These are phyloP conservation scores for Ischnus inquisitorius DNA, from an alignment of 2,888 invertebrate species.

Conservation along the genomic window DNA sequence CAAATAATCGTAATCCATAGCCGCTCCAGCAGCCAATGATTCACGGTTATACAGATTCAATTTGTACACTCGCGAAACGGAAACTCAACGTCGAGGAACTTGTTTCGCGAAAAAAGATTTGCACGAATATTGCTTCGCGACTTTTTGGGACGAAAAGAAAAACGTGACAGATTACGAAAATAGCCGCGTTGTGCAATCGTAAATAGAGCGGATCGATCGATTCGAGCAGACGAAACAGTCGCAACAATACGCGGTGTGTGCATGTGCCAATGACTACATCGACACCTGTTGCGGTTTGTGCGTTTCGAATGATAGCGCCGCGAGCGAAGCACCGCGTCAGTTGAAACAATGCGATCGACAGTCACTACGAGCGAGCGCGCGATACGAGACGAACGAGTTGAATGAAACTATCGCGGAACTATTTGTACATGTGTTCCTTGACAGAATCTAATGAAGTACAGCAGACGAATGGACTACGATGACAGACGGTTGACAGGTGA, in stretches of 20 bases:
- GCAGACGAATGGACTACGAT: constrained; percentile 66
- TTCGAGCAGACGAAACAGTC: constrained; percentile 40
- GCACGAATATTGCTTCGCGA: background rate
- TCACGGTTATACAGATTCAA: constrained; percentile 15
- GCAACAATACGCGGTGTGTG: constrained; percentile 46
- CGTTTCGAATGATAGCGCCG: constrained; percentile 62
- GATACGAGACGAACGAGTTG: background rate
- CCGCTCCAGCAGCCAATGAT: constrained; percentile 14
- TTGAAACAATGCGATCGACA: background rate
- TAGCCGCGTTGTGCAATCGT: constrained; percentile 10
- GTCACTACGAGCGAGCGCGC: background rate
- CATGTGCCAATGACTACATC: constrained; percentile 63
- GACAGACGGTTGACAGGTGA: constrained; percentile 63
- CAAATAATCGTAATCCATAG: constrained; percentile 95
- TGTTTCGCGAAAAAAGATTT: background rate
- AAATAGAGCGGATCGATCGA: constrained; percentile 47
- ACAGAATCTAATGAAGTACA: constrained; percentile 64
- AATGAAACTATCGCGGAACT: constrained; percentile 5
- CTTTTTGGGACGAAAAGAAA: constrained; percentile 24
- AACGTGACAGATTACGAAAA: constrained; percentile 47
- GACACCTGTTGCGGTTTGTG: constrained; percentile 79
- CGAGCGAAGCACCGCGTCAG: background rate
- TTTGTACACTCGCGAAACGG: background rate
- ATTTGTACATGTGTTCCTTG: constrained; percentile 36
- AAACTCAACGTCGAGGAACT: background rate